Evolutionary conservation across 2,888 invertebrate species (phyloP).

Genomic region (Hypsopygia costalis): DNA sequence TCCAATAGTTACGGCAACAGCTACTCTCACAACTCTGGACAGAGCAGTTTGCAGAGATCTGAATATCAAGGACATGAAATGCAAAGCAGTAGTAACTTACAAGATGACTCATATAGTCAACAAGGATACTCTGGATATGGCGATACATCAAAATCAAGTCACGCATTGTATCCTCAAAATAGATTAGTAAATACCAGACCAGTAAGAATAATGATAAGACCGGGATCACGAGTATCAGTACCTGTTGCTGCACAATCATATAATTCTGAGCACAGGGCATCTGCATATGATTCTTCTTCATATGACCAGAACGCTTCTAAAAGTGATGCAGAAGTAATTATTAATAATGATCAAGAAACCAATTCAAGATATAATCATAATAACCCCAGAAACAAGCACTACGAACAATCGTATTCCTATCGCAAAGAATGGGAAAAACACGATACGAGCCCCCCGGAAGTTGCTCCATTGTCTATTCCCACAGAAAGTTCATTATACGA

Average conservation of each 20-base stretch:
- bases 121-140: constrained; percentile 17
- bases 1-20: constrained; percentile 22
- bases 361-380: constrained; percentile 23
- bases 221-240: constrained; percentile 50
- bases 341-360: constrained; percentile 26
- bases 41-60: constrained; percentile 38
- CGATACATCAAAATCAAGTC: constrained; percentile 26
- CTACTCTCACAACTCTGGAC: constrained; percentile 33
- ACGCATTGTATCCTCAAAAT: constrained; percentile 28
- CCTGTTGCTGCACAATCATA: constrained; percentile 51
- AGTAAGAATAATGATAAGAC: constrained; percentile 50
- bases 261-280: constrained; percentile 20
- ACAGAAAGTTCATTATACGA: constrained; percentile 40
- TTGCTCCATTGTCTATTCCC: constrained; percentile 28
- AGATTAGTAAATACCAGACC: constrained; percentile 43
- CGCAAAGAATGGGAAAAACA: constrained; percentile 72
- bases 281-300: constrained; percentile 20
- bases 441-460: constrained; percentile 38
- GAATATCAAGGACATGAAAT: constrained; percentile 32
- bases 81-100: constrained; percentile 10
- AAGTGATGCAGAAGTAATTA: constrained; percentile 46
- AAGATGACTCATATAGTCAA: constrained; percentile 2
- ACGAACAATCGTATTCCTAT: constrained; percentile 65
- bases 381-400: constrained; percentile 40
- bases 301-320: constrained; percentile 44